Evolutionary conservation across 2,113 vertebrate species (phyloP).

Genomic region (Ictalurus furcatus): DNA sequence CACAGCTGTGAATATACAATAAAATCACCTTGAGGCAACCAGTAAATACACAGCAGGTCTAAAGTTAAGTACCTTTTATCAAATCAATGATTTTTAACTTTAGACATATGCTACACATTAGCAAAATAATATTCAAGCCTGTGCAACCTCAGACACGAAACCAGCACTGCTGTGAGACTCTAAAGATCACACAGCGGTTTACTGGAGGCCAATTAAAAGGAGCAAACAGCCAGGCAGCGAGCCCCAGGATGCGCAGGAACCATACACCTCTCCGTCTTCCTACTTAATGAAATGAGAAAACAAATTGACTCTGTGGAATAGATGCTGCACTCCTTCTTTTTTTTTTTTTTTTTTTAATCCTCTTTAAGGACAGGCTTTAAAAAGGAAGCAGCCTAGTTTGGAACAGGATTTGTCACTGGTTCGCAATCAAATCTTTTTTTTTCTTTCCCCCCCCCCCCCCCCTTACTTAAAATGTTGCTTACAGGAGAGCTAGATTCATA

Average conservation of each 20-base stretch:
- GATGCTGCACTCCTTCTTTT: neutral
- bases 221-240: neutral
- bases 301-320: neutral
- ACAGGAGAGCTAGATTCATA: neutral
- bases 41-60: neutral
- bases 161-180: neutral
- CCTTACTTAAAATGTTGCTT: too few species aligned
- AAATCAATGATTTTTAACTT: neutral
- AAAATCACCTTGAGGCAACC: neutral
- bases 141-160: neutral
- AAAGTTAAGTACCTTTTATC: neutral
- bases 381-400: neutral
- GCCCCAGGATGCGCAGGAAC: neutral
- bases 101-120: neutral
- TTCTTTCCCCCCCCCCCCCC: too few species aligned
- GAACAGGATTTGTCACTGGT: neutral
- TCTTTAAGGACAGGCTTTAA: neutral
- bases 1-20: neutral
- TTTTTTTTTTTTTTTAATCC: neutral
- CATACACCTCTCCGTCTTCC: neutral
- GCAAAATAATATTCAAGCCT: neutral
- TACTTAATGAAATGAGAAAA: neutral
- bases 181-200: neutral
- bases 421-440: too few species aligned
- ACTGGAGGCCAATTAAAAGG: neutral